Evolutionary conservation across 2,113 vertebrate species (phyloP).

Genomic region (Stictonetta naevosa): DNA sequence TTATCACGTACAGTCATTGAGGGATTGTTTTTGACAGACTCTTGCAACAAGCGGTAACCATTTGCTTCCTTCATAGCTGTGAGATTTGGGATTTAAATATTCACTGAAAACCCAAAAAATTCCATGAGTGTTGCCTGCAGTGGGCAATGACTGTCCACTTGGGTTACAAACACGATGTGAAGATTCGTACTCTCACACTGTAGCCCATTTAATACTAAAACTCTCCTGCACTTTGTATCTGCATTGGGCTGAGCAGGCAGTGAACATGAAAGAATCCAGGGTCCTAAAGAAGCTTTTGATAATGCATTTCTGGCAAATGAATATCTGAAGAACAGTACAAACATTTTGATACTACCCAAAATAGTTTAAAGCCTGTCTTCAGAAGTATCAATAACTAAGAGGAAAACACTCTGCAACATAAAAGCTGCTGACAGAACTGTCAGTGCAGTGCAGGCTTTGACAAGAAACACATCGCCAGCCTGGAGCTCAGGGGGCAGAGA

Average conservation of each 20-base stretch:
- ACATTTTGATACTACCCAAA: conserved; percentile 20
- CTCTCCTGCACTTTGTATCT: not conserved
- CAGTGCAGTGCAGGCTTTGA: not conserved
- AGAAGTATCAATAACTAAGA: not conserved
- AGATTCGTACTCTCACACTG: accelerated
- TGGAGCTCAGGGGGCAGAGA: not conserved
- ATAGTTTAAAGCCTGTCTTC: conserved; percentile 45
- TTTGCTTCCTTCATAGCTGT: not conserved
- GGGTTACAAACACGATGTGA: not conserved
- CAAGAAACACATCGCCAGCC: not conserved
- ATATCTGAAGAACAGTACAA: conserved; percentile 31
- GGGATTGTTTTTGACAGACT: not conserved
- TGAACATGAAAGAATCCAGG: not conserved
- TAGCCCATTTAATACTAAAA: not conserved
- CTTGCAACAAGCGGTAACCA: accelerated
- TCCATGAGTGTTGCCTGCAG: not conserved
- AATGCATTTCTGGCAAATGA: conserved; percentile 17
- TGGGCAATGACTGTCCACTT: not conserved
- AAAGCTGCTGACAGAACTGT: conserved; percentile 20
- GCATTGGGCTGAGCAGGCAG: not conserved
- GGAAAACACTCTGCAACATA: conserved; percentile 22
- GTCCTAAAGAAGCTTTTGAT: not conserved
- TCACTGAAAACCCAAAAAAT: accelerated
- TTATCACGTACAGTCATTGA: not conserved
- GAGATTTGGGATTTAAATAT: not conserved